Percentiles rank a stretch among this genome's conserved stretches.
Evolutionary conservation across 2,797 vertebrate species (phyloP).

Genomic region (Enteromius mattozi): DNA sequence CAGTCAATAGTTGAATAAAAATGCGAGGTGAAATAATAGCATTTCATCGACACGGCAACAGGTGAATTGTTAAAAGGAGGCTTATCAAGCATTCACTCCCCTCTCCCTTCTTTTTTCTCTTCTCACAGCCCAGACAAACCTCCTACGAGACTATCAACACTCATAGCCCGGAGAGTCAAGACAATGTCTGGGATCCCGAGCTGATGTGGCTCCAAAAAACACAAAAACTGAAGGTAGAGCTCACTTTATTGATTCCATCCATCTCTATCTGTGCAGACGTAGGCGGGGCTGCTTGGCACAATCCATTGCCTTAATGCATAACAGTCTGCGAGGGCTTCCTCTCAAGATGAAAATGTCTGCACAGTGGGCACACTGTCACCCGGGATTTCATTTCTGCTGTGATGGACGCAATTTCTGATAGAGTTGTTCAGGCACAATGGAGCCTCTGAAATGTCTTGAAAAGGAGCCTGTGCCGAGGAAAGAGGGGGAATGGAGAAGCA

Average conservation of each 20-base stretch:
- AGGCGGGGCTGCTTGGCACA: constrained; percentile 61
- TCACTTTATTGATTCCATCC: constrained; percentile 60
- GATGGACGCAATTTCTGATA: constrained; percentile 67
- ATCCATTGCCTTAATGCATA: constrained; percentile 59
- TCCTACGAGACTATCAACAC: constrained; percentile 36
- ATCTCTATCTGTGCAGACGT: constrained; percentile 53
- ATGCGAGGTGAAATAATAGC: constrained; percentile 17
- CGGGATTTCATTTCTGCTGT: constrained; percentile 64
- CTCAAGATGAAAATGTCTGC: constrained; percentile 65
- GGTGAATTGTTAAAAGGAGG: constrained; percentile 38
- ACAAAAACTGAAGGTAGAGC: constrained; percentile 77
- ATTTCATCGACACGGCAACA: constrained; percentile 28
- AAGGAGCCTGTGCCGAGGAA: constrained; percentile 61
- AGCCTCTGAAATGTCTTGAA: constrained; percentile 65
- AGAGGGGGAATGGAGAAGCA: constrained; percentile 68
- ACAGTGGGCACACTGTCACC: constrained; percentile 57
- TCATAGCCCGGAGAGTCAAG: constrained; percentile 54
- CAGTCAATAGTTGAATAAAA: constrained; percentile 38
- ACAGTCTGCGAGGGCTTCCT: constrained; percentile 54
- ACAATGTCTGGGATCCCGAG: constrained; percentile 65
- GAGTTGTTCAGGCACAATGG: constrained; percentile 66
- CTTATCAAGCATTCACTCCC: constrained; percentile 5
- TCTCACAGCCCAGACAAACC: constrained; percentile 36
- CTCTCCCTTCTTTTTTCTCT: constrained; percentile 30
- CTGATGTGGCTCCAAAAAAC: constrained; percentile 73